Conservation (phyloP, 2,888 invertebrate species). For the Monopis laevigella region DNA sequence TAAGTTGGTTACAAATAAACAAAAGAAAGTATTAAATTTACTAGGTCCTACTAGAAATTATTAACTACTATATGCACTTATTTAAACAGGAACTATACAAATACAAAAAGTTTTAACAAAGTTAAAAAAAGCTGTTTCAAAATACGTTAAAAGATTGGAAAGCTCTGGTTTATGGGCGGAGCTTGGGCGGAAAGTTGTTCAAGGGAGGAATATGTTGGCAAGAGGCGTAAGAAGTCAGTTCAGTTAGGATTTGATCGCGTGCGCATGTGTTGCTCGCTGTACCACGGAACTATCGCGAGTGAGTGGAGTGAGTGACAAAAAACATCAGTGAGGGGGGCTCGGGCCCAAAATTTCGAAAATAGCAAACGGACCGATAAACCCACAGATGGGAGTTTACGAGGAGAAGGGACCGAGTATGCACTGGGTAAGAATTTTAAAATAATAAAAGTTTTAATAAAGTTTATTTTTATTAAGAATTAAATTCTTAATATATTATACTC, state of each 20-base stretch:
- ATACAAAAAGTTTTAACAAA: too few relatives aligned
- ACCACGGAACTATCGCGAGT: slow-evolving; percentile 14
- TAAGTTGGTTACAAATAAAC: too few relatives aligned
- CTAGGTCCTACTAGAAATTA: too few relatives aligned
- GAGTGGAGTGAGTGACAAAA: slow-evolving; percentile 10
- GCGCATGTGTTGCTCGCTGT: neutral
- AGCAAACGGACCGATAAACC: slow-evolving; percentile 63
- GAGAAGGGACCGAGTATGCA: slow-evolving; percentile 90
- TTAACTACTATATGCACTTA: too few relatives aligned
- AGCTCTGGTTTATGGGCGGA: too few relatives aligned
- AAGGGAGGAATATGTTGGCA: neutral
- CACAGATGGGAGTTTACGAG: slow-evolving; percentile 94
- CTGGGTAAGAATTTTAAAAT: slow-evolving; percentile 91
- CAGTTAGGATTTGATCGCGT: slow-evolving; percentile 1
- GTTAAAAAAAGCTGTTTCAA: too few relatives aligned
- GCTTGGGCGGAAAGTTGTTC: too few relatives aligned
- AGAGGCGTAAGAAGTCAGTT: neutral
- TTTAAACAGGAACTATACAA: too few relatives aligned
- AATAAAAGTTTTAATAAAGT: too few relatives aligned
- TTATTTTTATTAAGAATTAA: slow-evolving; percentile 3
- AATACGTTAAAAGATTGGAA: too few relatives aligned
- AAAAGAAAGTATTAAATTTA: too few relatives aligned
- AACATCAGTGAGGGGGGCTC: slow-evolving; percentile 14
- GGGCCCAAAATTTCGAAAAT: slow-evolving; percentile 42
- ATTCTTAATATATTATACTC: slow-evolving; percentile 14